These are phyloP conservation scores for Liasis olivaceus DNA, from an alignment of 2,797 vertebrate species.

Conservation along the genomic window DNA sequence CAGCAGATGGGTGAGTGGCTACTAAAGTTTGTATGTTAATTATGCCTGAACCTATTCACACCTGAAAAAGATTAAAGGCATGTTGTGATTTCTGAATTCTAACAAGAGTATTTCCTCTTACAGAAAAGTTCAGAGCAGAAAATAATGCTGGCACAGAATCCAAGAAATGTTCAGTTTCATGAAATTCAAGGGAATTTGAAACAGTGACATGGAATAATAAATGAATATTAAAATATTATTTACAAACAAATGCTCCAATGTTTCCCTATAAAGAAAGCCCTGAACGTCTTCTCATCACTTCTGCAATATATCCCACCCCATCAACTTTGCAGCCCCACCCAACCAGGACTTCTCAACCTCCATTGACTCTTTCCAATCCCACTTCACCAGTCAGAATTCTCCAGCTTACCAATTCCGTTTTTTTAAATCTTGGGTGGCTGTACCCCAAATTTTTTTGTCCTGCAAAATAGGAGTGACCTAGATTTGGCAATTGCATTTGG, in stretches of 20 bases:
- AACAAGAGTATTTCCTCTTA: slow-evolving; percentile 28
- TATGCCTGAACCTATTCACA: slow-evolving; percentile 9
- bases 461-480: background rate
- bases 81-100: slow-evolving; percentile 19
- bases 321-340: background rate
- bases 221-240: background rate
- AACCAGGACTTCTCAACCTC: background rate
- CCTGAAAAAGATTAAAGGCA: background rate
- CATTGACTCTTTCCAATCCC: background rate
- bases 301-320: background rate
- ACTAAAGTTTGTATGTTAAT: background rate
- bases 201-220: background rate
- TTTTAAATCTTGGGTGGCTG: background rate
- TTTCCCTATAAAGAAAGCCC: background rate
- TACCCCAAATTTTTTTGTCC: background rate
- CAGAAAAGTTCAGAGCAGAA: slow-evolving; percentile 77
- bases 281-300: background rate
- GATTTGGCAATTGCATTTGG: background rate
- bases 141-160: slow-evolving; percentile 46
- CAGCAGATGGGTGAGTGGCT: background rate
- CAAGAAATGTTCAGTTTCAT: slow-evolving; percentile 77
- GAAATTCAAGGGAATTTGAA: slow-evolving; percentile 31
- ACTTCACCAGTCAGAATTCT: background rate
- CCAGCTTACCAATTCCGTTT: background rate
- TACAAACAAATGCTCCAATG: background rate